These are phyloP conservation scores for Diadophis punctatus DNA, from an alignment of 2,113 vertebrate species.

Conservation along the genomic window DNA sequence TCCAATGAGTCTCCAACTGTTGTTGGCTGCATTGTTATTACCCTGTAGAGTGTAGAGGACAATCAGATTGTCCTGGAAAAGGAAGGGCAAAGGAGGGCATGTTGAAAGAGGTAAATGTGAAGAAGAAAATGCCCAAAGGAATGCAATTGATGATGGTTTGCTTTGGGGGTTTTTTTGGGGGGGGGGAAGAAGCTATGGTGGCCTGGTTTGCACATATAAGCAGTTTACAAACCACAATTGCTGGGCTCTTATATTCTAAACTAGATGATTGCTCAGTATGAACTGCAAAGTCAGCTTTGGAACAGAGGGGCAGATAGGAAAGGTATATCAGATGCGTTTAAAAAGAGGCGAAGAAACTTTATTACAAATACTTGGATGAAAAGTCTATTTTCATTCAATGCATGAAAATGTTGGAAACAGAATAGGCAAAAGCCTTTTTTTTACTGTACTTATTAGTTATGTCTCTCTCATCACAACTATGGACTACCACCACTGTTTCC, in stretches of 20 bases:
- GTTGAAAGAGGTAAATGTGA: neutral
- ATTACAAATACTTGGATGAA: neutral
- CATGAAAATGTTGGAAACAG: neutral
- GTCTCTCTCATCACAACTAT: neutral
- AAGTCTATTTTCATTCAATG: neutral
- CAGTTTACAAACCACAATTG: neutral
- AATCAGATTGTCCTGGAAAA: neutral
- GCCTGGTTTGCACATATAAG: neutral
- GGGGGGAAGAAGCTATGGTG: neutral
- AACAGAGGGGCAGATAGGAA: neutral
- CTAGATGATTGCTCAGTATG: neutral
- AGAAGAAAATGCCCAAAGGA: neutral
- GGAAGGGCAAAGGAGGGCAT: neutral
- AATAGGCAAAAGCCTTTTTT: neutral
- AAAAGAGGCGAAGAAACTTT: neutral
- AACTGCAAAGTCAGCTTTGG: neutral
- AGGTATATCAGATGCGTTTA: neutral
- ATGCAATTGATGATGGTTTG: neutral
- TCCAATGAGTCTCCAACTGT: neutral
- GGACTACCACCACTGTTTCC: neutral
- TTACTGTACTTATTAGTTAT: neutral
- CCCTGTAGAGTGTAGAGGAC: neutral
- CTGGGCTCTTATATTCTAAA: neutral
- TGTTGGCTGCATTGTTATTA: neutral
- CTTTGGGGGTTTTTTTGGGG: neutral